These are phyloP conservation scores for Papilio gigon DNA, from an alignment of 2,888 invertebrate genomes.

Conservation along the genomic window DNA sequence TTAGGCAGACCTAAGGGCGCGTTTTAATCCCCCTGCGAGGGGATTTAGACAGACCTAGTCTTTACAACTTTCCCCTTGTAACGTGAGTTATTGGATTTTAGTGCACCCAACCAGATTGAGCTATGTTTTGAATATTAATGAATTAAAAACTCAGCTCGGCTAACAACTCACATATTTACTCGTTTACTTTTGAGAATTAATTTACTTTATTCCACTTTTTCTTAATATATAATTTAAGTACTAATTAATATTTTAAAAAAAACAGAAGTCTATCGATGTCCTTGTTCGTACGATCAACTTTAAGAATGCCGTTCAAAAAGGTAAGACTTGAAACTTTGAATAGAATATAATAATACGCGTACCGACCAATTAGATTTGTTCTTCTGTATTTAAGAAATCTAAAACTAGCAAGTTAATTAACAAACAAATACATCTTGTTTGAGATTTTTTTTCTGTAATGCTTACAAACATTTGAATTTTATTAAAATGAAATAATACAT, in stretches of 20 bases:
- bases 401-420: too few species aligned
- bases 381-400: background rate
- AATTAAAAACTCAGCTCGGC: background rate
- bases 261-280: conserved; percentile 34
- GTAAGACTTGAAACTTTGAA: background rate
- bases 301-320: conserved; percentile 20
- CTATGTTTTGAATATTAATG: background rate
- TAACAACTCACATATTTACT: too few species aligned
- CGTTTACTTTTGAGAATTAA: too few species aligned
- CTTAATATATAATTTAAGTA: background rate
- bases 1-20: background rate
- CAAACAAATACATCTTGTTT: too few species aligned
- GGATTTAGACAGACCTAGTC: background rate
- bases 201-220: background rate
- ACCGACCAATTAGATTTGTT: background rate
- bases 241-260: background rate
- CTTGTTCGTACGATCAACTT: conserved; percentile 28
- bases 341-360: background rate
- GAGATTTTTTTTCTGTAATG: too few species aligned
- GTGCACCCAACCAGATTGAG: background rate
- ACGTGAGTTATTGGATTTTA: background rate
- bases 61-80: background rate
- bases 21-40: background rate
- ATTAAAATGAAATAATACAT: too few species aligned
- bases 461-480: too few species aligned